Evolutionary conservation across 2,797 vertebrate species (phyloP).

Genomic region (Epinephelus malabaricus): DNA sequence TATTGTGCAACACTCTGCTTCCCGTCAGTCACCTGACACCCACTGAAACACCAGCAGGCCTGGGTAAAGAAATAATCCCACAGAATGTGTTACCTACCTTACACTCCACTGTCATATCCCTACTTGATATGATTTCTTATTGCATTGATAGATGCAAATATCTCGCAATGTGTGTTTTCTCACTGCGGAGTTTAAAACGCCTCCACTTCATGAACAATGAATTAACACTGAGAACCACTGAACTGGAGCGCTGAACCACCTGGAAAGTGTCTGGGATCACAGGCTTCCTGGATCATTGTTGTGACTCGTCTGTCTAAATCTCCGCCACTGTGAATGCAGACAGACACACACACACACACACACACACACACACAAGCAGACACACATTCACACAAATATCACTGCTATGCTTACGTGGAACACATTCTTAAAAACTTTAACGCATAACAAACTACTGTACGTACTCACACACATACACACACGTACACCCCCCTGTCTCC

Average conservation of each 20-base stretch:
- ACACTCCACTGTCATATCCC: background rate
- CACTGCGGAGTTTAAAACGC: slow-evolving; percentile 6
- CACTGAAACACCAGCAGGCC: background rate
- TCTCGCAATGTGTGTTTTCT: slow-evolving; percentile 14
- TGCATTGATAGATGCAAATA: background rate
- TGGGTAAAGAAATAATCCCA: slow-evolving; percentile 6
- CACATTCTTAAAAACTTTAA: slow-evolving; percentile 45
- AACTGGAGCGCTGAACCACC: slow-evolving; percentile 57
- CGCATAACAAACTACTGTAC: slow-evolving; percentile 39
- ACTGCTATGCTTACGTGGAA: slow-evolving; percentile 10
- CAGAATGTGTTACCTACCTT: background rate
- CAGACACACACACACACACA: slow-evolving; percentile 27
- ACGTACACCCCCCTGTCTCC: slow-evolving; percentile 3
- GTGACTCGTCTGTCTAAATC: slow-evolving; percentile 74
- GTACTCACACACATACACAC: slow-evolving; percentile 26
- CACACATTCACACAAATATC: slow-evolving; percentile 28
- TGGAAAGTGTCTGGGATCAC: slow-evolving; percentile 67
- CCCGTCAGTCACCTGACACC: slow-evolving; percentile 38
- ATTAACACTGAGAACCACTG: slow-evolving; percentile 30
- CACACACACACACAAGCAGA: slow-evolving; percentile 8
- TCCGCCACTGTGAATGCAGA: slow-evolving; percentile 19
- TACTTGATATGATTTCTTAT: slow-evolving; percentile 1
- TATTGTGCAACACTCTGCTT: slow-evolving; percentile 16
- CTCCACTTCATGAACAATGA: slow-evolving; percentile 36
- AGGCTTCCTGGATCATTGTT: slow-evolving; percentile 81